These are phyloP conservation scores for Mamestra brassicae DNA, from an alignment of 2,888 invertebrate genomes.

Conservation along the genomic window DNA sequence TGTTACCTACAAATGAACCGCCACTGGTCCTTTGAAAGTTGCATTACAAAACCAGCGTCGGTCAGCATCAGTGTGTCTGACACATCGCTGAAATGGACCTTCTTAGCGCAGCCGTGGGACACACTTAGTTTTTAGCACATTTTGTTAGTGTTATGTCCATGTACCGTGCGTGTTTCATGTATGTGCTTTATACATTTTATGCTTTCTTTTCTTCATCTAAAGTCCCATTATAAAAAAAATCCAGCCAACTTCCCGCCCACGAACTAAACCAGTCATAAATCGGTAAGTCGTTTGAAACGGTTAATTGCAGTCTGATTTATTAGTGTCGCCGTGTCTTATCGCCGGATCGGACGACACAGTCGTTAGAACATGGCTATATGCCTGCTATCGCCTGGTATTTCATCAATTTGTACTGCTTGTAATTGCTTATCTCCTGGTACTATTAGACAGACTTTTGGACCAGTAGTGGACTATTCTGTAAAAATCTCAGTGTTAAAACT, in stretches of 20 bases:
- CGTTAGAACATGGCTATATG: constrained; percentile 55
- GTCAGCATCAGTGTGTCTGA: too few species aligned
- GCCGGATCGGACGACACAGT: constrained; percentile 66
- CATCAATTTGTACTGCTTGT: constrained; percentile 74
- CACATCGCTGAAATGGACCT: too few species aligned
- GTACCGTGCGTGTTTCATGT: too few species aligned
- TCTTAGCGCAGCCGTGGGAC: too few species aligned
- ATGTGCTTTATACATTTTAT: too few species aligned
- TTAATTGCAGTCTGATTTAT: constrained; percentile 79
- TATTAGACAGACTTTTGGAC: constrained; percentile 11
- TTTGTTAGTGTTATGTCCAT: too few species aligned
- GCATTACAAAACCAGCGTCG: too few species aligned
- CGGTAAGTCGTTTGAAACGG: constrained; percentile 70
- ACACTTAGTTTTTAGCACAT: too few species aligned
- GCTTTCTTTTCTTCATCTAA: too few species aligned
- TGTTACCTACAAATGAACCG: too few species aligned
- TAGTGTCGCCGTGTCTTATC: constrained; percentile 76
- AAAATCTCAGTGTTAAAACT: too few species aligned
- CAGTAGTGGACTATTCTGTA: constrained; percentile 15
- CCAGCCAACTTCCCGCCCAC: constrained; percentile 32
- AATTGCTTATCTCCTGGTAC: constrained; percentile 60
- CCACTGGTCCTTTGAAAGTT: too few species aligned
- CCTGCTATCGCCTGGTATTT: constrained; percentile 69
- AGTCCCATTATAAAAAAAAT: constrained; percentile 10
- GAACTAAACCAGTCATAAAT: constrained; percentile 68